A percentile compares a stretch with the other conserved stretches of the same genome.
phyloP scores from a whole-genome alignment of 2,113 vertebrate genomes.

The Isichthys henryi region DNA sequence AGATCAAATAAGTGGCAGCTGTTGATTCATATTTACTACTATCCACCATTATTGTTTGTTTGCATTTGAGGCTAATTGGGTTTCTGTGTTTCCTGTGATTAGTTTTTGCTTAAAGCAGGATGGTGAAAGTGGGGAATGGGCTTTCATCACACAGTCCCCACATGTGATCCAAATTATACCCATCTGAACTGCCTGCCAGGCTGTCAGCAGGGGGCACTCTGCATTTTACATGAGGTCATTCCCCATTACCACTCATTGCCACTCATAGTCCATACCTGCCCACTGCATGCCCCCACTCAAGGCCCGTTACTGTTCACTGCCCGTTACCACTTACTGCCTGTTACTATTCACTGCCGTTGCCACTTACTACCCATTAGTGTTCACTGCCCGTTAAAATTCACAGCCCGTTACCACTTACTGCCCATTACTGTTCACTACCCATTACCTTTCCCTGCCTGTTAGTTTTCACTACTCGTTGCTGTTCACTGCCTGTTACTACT shows the following conservation, averaged over 20 bases:
- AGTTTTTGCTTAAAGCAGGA: not conserved
- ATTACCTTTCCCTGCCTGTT: not conserved
- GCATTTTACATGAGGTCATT: not conserved
- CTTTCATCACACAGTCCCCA: not conserved
- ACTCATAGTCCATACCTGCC: not conserved
- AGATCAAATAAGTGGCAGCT: not conserved
- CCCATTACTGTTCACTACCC: not conserved
- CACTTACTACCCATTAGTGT: not conserved
- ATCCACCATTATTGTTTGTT: conserved; percentile 13
- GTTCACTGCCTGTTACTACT: too few relatives aligned
- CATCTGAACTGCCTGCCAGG: not conserved
- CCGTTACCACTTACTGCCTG: not conserved
- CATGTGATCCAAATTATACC: not conserved
- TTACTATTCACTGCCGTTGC: not conserved
- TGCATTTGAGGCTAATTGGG: conserved; percentile 3
- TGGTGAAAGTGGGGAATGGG: not conserved
- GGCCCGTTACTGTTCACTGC: not conserved
- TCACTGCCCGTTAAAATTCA: not conserved
- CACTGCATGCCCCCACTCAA: not conserved
- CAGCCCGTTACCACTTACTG: not conserved
- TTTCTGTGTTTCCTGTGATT: conserved; percentile 12
- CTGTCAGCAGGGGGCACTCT: not conserved
- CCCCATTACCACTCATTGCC: not conserved
- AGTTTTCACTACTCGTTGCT: too few relatives aligned
- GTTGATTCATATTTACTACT: conserved; percentile 10